Conservation (phyloP, 2,113 vertebrate species). For the Sylvia atricapilla region DNA sequence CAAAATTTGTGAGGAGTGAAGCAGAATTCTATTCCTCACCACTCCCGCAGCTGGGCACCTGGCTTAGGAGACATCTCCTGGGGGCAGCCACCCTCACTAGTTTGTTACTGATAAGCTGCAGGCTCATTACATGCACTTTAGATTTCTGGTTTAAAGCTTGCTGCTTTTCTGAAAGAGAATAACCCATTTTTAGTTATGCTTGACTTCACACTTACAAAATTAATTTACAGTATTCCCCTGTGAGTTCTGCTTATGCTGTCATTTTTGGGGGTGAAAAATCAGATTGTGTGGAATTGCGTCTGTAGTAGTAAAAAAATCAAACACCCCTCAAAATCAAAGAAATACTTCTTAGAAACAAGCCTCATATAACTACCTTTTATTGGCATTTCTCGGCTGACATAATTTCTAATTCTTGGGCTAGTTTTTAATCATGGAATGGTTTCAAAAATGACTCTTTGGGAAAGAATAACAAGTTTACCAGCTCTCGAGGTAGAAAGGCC, state of each 20-base stretch:
- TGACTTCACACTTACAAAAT: slow-evolving; percentile 20
- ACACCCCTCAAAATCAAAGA: not conserved
- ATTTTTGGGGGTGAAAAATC: slow-evolving; percentile 44
- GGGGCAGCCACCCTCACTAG: not conserved
- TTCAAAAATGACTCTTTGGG: not conserved
- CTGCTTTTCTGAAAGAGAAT: slow-evolving; percentile 5
- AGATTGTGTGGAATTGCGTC: slow-evolving; percentile 31
- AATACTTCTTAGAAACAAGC: not conserved
- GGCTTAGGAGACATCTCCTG: not conserved
- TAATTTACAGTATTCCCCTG: slow-evolving; percentile 7
- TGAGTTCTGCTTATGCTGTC: slow-evolving; percentile 27
- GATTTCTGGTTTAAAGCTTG: not conserved
- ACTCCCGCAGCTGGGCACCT: not conserved
- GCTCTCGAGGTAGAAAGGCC: slow-evolving; percentile 89
- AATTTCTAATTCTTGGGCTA: not conserved
- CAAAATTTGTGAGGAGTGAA: not conserved
- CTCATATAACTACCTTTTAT: not conserved
- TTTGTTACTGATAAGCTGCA: not conserved
- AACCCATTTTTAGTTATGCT: slow-evolving; percentile 12
- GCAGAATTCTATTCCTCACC: not conserved
- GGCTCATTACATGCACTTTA: not conserved
- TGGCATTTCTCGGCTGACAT: not conserved
- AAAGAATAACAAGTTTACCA: slow-evolving; percentile 80
- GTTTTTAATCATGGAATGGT: not conserved
- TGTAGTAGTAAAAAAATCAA: slow-evolving; percentile 20